Conservation (phyloP, 92 coral and sea anemone species). For the Heteractis magnifica region DNA sequence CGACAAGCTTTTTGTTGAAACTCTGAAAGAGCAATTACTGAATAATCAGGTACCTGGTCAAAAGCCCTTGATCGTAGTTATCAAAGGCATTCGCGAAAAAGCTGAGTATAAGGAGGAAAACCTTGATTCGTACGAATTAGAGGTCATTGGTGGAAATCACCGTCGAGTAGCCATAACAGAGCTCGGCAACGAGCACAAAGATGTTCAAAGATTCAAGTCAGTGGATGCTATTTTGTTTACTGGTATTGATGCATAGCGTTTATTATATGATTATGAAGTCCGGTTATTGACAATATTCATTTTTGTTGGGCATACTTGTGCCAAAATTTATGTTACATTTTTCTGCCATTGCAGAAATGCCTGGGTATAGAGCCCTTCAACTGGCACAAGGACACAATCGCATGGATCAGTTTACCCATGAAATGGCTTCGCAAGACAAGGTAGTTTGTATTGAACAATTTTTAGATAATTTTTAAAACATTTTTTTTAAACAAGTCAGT, state of each 20-base stretch:
- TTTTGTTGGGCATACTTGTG: no score
- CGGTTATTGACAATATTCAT: no score
- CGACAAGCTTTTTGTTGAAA: not conserved
- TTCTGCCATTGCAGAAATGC: no score
- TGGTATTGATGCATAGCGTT: no score
- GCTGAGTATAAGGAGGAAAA: not conserved
- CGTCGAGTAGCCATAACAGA: slow-evolving; percentile 2
- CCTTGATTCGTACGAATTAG: slow-evolving; percentile 2
- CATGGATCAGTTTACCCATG: no score
- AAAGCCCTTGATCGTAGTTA: not conserved
- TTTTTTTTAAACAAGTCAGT: not conserved
- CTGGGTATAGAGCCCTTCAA: no score
- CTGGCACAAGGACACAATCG: no score
- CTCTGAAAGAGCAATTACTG: not conserved
- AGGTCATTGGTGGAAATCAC: slow-evolving; percentile 2
- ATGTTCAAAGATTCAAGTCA: not conserved
- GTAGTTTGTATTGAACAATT: no score
- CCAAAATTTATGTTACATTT: no score
- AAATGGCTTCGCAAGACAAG: not conserved
- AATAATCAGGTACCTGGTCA: not conserved
- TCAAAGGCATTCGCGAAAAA: not conserved
- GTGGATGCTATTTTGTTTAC: no score
- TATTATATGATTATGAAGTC: no score
- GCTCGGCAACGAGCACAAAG: not conserved
- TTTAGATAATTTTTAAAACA: no score